Evolutionary conservation across 2,888 invertebrate species (phyloP), one percentile per base, ranked within the genome.

Genomic region (Amphipyra tragopoginis): DNA sequence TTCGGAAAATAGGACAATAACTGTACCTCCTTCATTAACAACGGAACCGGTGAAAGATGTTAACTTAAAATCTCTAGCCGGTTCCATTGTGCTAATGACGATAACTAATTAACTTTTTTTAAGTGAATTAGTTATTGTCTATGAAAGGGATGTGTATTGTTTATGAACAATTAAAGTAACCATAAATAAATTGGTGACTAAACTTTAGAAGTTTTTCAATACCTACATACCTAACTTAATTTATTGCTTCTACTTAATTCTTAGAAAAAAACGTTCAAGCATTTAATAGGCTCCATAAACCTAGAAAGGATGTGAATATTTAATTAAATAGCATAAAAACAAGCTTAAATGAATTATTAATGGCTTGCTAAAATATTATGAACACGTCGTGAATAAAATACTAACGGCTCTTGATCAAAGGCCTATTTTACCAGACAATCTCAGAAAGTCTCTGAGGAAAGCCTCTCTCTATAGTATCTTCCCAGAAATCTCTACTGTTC

Each of bases 1-100:
- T 21, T 21, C 21, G 11, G 40, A 55, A 72, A 68, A 68, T 58
- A 40, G 72, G 40, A 50, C 72, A 58, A 2, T 73, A 72, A 73
- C 73, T 52, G 68, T 72, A 50, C 38, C 7, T 14, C 15, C 48
- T 47, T 65, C 42, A 65, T 73, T 65, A 51, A 10, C 45, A 48
- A n/a, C 13, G 40, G 45, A 38, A 72, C 51, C 63, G 36, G 63
- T 63, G 48, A 59, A 48, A 51, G 9, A n/a, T n/a, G n/a, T n/a
- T n/a, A n/a, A n/a, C n/a, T n/a, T n/a, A n/a, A n/a, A n/a, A n/a
- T n/a, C n/a, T n/a, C n/a, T n/a, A n/a, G n/a, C n/a, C n/a, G n/a
- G n/a, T n/a, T n/a, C n/a, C n/a, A n/a, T n/a, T n/a, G n/a, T n/a
- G n/a, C n/a, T n/a, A n/a, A n/a, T n/a, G n/a, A n/a, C n/a, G n/a